Conservation (phyloP, 2,797 vertebrate genomes). For the Brotula barbata region DNA sequence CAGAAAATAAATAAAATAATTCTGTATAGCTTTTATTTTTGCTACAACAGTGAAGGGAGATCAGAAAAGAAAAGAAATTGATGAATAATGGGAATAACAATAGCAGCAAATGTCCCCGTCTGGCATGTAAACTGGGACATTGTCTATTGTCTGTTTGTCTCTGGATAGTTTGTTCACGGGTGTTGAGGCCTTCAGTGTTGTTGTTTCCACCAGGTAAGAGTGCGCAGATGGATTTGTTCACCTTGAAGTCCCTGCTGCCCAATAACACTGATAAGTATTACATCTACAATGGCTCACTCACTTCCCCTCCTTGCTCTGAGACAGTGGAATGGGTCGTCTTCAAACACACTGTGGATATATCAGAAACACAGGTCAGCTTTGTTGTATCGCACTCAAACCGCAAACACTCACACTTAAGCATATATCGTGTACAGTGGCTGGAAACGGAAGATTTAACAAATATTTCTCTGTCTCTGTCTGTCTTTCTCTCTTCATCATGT, state of each 20-base stretch:
- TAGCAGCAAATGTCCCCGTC: no score
- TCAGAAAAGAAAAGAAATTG: no score
- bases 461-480: no score
- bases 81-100: no score
- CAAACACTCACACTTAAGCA: no score
- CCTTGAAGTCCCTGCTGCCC: slow-evolving; percentile 85
- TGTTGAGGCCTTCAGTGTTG: not conserved
- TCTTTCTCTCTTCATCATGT: not conserved
- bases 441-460: no score
- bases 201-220: slow-evolving; percentile 83
- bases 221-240: slow-evolving; percentile 83
- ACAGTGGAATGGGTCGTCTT: slow-evolving; percentile 94
- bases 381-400: not conserved
- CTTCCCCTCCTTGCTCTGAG: slow-evolving; percentile 91
- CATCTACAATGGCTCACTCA: slow-evolving; percentile 94
- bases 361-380: slow-evolving; percentile 81
- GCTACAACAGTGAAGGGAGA: no score
- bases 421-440: no score
- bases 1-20: no score
- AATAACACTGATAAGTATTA: slow-evolving; percentile 93
- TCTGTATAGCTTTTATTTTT: no score
- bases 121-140: no score
- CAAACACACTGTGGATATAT: slow-evolving; percentile 89
- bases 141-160: not conserved
- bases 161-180: not conserved